Evolutionary conservation across 1,140 invertebrate species (phyloP).

Genomic region (Neodiprion pinetum): DNA sequence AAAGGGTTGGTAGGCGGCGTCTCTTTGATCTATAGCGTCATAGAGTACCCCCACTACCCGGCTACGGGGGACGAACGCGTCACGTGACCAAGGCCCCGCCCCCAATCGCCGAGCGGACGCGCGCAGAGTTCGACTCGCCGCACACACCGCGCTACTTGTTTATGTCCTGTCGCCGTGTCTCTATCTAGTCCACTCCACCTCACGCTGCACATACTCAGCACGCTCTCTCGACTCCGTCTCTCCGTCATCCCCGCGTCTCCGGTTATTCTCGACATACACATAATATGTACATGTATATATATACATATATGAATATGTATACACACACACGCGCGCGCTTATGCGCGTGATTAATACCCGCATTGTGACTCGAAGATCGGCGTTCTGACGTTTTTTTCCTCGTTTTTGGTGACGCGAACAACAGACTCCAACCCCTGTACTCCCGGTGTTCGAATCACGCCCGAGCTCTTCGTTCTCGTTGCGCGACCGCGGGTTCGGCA

Average conservation of each 20-base stretch:
- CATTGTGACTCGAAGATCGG: too few relatives aligned
- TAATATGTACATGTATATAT: too few relatives aligned
- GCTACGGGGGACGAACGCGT: slow-evolving; percentile 33
- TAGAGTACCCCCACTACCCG: slow-evolving; percentile 55
- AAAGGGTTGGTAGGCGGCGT: slow-evolving; percentile 43
- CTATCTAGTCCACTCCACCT: slow-evolving; percentile 51
- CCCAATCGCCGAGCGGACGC: slow-evolving; percentile 26
- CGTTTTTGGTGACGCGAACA: too few relatives aligned
- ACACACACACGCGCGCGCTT: too few relatives aligned
- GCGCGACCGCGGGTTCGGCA: too few relatives aligned
- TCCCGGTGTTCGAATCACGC: too few relatives aligned
- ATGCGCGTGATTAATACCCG: too few relatives aligned
- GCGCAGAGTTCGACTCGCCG: slow-evolving; percentile 27
- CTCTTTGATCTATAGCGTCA: slow-evolving; percentile 61
- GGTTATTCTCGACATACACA: slow-evolving; percentile 18
- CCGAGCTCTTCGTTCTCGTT: too few relatives aligned
- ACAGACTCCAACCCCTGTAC: too few relatives aligned
- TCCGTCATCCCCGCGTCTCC: slow-evolving; percentile 23
- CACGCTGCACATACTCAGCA: slow-evolving; percentile 26
- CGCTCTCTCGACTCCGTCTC: slow-evolving; percentile 28
- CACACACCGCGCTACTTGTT: slow-evolving; percentile 43
- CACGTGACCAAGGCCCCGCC: slow-evolving; percentile 4
- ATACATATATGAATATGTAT: too few relatives aligned
- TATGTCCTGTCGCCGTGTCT: slow-evolving; percentile 56
- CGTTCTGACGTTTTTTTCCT: too few relatives aligned